Percentiles rank a stretch among this genome's conserved stretches.
Evolutionary conservation across 2,797 vertebrate genomes (phyloP).

Genomic region (Agapornis canus): DNA sequence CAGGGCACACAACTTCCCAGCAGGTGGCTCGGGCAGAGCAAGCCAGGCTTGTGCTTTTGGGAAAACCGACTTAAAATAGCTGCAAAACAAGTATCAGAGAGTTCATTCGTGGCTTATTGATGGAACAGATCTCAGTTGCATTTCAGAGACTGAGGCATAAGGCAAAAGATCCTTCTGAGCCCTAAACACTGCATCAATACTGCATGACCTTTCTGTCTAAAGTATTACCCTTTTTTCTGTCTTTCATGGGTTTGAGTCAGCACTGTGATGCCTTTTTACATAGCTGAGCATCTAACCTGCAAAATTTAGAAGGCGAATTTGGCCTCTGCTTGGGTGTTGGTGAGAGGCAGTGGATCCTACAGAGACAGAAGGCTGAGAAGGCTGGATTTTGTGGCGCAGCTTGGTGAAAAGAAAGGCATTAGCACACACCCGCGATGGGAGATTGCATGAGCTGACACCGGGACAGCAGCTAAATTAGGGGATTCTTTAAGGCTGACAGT

Average conservation of each 20-base stretch:
- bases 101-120: slow-evolving; percentile 18
- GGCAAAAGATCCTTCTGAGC: background rate
- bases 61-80: slow-evolving; percentile 21
- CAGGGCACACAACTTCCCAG: background rate
- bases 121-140: background rate
- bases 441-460: background rate
- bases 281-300: background rate
- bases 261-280: background rate
- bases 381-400: background rate
- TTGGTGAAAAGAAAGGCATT: background rate
- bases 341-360: background rate
- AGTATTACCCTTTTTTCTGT: background rate
- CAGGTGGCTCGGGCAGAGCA: slow-evolving; percentile 24
- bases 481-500: background rate
- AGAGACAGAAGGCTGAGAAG: background rate
- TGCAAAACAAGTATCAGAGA: background rate
- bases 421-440: background rate
- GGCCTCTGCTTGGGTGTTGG: background rate
- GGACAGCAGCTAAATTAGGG: background rate
- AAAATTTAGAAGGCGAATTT: background rate
- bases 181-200: background rate
- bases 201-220: background rate
- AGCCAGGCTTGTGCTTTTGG: background rate
- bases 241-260: background rate
- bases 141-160: background rate